These are phyloP conservation scores for Sphenopsis melanotis DNA, from an alignment of 2,797 vertebrate genomes.

Conservation along the genomic window DNA sequence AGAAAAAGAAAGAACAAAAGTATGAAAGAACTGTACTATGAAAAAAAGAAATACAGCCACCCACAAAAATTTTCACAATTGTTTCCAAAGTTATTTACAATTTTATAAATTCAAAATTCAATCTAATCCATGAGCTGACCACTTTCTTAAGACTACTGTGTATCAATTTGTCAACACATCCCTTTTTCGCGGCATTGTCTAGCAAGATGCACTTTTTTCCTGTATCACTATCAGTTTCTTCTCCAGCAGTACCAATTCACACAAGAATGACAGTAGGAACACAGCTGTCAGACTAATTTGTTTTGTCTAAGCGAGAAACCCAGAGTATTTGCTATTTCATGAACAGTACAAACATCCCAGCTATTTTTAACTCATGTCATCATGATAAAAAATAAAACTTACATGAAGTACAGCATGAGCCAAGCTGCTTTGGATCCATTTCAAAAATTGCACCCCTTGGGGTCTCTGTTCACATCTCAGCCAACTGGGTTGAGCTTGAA, in stretches of 20 bases:
- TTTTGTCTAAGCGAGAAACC: background rate
- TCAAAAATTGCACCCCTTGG: slow-evolving; percentile 28
- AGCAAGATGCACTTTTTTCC: background rate
- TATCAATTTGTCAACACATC: background rate
- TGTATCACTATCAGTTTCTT: background rate
- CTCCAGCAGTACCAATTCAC: background rate
- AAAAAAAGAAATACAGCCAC: accelerated
- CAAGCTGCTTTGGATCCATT: slow-evolving; percentile 34
- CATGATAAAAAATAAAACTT: slow-evolving; percentile 34
- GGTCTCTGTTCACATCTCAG: slow-evolving; percentile 28
- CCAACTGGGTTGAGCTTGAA: background rate
- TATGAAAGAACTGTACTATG: background rate
- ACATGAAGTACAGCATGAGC: background rate
- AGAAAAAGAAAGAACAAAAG: accelerated
- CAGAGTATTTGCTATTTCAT: slow-evolving; percentile 20
- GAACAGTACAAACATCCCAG: background rate
- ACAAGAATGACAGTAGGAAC: background rate
- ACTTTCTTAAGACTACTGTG: background rate
- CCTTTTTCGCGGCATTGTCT: background rate
- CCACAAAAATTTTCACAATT: background rate
- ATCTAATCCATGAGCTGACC: background rate
- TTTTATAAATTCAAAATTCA: background rate
- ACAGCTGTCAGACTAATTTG: slow-evolving; percentile 6
- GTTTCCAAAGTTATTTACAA: background rate
- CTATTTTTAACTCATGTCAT: slow-evolving; percentile 47